Base-by-base conservation (phyloP, 2,888 invertebrate species). In the Podotricha telesiphe region DNA sequence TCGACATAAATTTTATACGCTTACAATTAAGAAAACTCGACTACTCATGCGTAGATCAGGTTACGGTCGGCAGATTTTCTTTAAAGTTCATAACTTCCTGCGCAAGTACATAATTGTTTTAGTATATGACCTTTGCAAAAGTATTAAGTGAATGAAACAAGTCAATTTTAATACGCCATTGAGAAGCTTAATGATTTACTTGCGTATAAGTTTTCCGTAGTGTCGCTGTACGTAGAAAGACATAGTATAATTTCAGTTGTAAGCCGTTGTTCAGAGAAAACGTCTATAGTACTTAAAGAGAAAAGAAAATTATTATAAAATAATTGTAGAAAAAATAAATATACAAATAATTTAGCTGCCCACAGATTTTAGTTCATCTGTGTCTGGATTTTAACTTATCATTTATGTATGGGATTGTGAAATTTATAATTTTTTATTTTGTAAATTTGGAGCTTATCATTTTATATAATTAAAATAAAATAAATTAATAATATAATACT, bases 71-170 rank as follows among this genome's bases (percentile, higher is more conserved):
- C 78, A 79, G 77, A 77, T 79, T 82, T 79, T 78, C 73, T 74
- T 77, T 86, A 85, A 86, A 87, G 86, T 87, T 88, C 86, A 86
- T 78, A 71, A 80, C 81, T 84, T 85, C 82, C 83, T 83, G 76
- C 75, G 79, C 75, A 73, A 77, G 71, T 73, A 71, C 63, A 70
- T 73, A 76, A 80, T 79, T 75, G 74, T 78, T 79, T 78, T 75
- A 79, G 72, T 73, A 76, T 78, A 75, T 81, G 82, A 85, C 82
- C 80, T 85, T 83, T 85, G 72, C 50, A 74, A 75, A 71, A 75
- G 47, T 63, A 61, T 37, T 47, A 22, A 48, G 17, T 28, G 20
- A 65, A 51, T 51, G 61, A 45, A 53, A 42, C 61, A 10, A 51
- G 28, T 19, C 51, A 53, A 53, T 51, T 53, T 51, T 51, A 42